Evolutionary conservation across 2,113 vertebrate species (phyloP).

Genomic region (Apteryx mantelli): DNA sequence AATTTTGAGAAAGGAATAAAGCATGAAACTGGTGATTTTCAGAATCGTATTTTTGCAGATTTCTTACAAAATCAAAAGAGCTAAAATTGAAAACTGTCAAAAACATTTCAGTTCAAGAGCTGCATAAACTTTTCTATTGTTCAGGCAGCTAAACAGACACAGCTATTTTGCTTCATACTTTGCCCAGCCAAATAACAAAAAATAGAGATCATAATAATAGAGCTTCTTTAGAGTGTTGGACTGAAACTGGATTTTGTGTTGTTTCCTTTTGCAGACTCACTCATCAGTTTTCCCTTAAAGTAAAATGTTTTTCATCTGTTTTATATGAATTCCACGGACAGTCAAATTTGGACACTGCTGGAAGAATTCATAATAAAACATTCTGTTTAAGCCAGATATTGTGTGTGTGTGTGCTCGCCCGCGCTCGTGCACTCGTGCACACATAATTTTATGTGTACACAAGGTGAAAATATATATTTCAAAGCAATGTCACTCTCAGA

Average conservation of each 20-base stretch:
- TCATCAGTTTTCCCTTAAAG: conserved; percentile 33
- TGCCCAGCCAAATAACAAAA: conserved; percentile 54
- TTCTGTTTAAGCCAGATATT: not conserved
- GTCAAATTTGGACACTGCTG: not conserved
- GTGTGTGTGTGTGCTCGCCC: not conserved
- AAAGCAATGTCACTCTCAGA: not conserved
- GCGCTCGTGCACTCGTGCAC: not conserved
- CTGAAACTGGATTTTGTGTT: conserved; percentile 12
- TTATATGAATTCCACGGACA: not conserved
- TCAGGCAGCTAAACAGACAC: conserved; percentile 72
- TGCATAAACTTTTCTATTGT: conserved; percentile 73
- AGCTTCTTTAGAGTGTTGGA: conserved; percentile 39
- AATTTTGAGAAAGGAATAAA: conserved; percentile 69
- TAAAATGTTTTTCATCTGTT: not conserved
- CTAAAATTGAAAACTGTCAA: conserved; percentile 74
- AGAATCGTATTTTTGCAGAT: conserved; percentile 70
- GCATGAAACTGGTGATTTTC: conserved; percentile 74
- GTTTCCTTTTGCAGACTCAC: conserved; percentile 59
- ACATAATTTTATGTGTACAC: not conserved
- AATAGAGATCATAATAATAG: conserved; percentile 39
- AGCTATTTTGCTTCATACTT: conserved; percentile 68
- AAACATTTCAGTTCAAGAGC: conserved; percentile 71
- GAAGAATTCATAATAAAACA: not conserved
- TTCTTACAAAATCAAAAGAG: conserved; percentile 76
- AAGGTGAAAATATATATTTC: conserved; percentile 5